phyloP scores from a whole-genome alignment of 1,140 invertebrate genomes.

The Anastrepha obliqua region DNA sequence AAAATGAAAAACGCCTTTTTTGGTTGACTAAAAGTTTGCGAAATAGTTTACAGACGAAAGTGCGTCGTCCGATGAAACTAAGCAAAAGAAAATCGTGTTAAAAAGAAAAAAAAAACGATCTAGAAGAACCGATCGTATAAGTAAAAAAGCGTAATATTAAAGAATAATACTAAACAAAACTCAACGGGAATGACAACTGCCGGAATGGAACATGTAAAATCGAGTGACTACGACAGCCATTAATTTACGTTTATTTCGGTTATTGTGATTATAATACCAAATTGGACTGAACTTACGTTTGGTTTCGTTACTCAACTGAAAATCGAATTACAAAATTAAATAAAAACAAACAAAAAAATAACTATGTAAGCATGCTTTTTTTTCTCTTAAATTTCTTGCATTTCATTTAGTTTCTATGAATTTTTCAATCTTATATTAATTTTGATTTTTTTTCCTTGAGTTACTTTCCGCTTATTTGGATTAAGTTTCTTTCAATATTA shows the following conservation, averaged over 20 bases:
- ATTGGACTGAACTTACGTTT: constrained; percentile 28
- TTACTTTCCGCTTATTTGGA: constrained; percentile 2
- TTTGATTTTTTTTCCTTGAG: neutral
- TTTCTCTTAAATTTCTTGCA: constrained; percentile 63
- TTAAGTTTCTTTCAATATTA: constrained; percentile 15
- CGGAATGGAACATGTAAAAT: constrained; percentile 22
- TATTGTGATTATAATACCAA: constrained; percentile 18
- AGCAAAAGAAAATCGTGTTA: neutral
- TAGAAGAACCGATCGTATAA: neutral
- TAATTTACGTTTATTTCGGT: constrained; percentile 47
- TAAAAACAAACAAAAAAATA: constrained; percentile 57
- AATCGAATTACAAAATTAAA: constrained; percentile 45
- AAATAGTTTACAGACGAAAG: neutral
- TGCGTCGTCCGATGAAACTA: neutral
- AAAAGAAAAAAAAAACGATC: neutral
- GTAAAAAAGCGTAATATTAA: neutral
- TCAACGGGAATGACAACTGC: neutral
- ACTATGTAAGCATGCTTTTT: constrained; percentile 74
- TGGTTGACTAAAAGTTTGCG: neutral
- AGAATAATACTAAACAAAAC: neutral
- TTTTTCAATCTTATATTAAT: constrained; percentile 1
- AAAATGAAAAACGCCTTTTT: neutral
- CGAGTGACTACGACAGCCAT: constrained; percentile 16
- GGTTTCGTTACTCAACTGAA: constrained; percentile 47
- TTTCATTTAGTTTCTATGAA: constrained; percentile 57